phyloP scores from a whole-genome alignment of 2,888 invertebrate genomes.

The Hermaeophaga mercurialis region DNA sequence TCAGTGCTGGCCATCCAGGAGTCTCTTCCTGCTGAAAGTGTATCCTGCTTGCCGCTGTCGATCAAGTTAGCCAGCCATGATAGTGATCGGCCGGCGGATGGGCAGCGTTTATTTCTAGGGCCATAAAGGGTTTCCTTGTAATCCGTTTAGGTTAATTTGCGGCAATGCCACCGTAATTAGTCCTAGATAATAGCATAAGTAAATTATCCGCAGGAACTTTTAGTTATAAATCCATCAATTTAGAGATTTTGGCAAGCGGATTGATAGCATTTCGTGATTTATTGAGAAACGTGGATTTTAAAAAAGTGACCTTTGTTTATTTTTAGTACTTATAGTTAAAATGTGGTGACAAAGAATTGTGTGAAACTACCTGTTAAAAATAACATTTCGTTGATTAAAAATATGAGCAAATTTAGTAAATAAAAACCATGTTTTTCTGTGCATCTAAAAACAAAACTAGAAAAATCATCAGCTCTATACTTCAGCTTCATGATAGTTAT shows the following conservation, averaged over 20 bases:
- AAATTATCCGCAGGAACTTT: constrained; percentile 13
- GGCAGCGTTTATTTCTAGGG: constrained; percentile 35
- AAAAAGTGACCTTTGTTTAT: too few species aligned
- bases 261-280: neutral
- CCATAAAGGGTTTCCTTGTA: constrained; percentile 39
- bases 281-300: too few species aligned
- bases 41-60: constrained; percentile 20
- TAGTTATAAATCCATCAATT: constrained; percentile 9
- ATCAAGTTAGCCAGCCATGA: constrained; percentile 29
- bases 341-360: too few species aligned
- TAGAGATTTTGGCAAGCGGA: neutral
- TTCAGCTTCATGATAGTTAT: too few species aligned
- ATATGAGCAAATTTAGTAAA: too few species aligned
- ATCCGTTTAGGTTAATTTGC: constrained; percentile 39
- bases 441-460: too few species aligned
- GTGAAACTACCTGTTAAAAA: too few species aligned
- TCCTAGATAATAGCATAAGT: constrained; percentile 13
- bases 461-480: too few species aligned
- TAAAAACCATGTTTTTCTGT: too few species aligned
- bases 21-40: neutral
- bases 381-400: too few species aligned
- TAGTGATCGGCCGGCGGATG: constrained; percentile 21
- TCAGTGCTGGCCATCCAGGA: neutral
- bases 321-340: too few species aligned
- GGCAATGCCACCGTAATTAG: constrained; percentile 20